Evolutionary conservation across 2,113 vertebrate genomes (phyloP), one percentile per base, ranked within the genome.

Genomic region (Romanogobio albipinnatus): DNA sequence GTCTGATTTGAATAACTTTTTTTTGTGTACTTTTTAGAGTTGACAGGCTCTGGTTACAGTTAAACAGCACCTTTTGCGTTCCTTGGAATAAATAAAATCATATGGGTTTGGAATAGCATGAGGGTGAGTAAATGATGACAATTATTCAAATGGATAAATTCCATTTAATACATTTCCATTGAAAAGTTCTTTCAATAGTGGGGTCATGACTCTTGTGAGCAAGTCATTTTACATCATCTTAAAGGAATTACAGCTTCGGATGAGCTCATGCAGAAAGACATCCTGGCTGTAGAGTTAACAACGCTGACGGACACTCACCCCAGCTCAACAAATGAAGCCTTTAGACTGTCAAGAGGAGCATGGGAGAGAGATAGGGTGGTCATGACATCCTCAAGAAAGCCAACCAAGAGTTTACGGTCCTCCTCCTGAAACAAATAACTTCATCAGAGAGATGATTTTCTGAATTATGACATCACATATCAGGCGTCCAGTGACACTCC

Each of bases 361-460:
- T 99, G 96, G 36, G 98, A 99, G 26, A 99, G 89, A 4, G 98
- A 99, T 75, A 99, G 95, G 80, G 98, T 96, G 9, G 97, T 99
- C 98, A 99, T 98, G 47, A 99, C 98, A 85, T 99, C 98, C 92
- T 99, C 98, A 51, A 99, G 92, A 93, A 99, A 99, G 86, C 97
- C 98, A 85, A 99, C 96, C 47, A 99, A 90, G 79, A 99, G 94
- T 90, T 99, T 99, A 26, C 98, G 96, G 89, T 99, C 98, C 93
- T 99, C 98, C 88, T 99, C 98, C 98, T 99, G 85, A 45, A 90
- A 47, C 86, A 62, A n/a, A 61, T 29, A 88, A 70, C 73, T 3
- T 82, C 81, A 75, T n/a, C 75, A 87, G 19, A 76, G 26, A 56
- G 5, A 64, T 24, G 19, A 26, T 66, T 64, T 68, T 29, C 39